phyloP scores from a whole-genome alignment of 2,113 vertebrate species.

The Cromileptes altivelis region DNA sequence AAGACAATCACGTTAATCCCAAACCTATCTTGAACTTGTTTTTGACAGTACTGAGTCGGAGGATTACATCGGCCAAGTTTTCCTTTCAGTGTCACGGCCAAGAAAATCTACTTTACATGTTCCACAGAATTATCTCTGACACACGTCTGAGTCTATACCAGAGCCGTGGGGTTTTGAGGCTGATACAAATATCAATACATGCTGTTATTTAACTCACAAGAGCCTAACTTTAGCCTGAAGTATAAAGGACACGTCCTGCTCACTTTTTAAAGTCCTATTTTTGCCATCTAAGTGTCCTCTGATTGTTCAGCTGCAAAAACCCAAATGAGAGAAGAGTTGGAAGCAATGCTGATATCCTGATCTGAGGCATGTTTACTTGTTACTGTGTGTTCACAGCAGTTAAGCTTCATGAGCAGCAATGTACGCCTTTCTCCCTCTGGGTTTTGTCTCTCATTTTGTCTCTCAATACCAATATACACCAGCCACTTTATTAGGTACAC shows the following conservation, averaged over 20 bases:
- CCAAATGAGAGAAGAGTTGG: too few species aligned
- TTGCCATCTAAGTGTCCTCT: not conserved
- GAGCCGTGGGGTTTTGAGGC: not conserved
- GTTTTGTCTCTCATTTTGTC: too few species aligned
- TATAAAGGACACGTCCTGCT: not conserved
- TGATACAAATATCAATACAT: not conserved
- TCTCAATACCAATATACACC: too few species aligned
- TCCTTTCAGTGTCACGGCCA: slow-evolving; percentile 28
- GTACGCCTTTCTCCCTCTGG: too few species aligned
- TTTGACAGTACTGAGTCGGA: slow-evolving; percentile 20
- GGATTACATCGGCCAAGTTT: slow-evolving; percentile 2
- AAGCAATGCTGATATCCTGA: too few species aligned
- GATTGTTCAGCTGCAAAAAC: too few species aligned
- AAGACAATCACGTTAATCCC: slow-evolving; percentile 37
- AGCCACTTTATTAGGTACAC: too few species aligned
- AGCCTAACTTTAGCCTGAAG: not conserved
- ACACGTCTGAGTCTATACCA: not conserved
- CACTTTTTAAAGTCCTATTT: not conserved
- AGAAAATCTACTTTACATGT: slow-evolving; percentile 37
- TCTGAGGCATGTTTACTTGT: too few species aligned
- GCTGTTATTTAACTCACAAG: not conserved
- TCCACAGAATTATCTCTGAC: slow-evolving; percentile 18
- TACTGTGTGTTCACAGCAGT: too few species aligned
- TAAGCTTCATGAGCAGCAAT: too few species aligned
- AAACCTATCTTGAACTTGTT: not conserved